A percentile compares a stretch with the other conserved stretches of the same genome.
Conservation (phyloP, 1,140 invertebrate genomes). For the Pseudomyrmex gracilis region DNA sequence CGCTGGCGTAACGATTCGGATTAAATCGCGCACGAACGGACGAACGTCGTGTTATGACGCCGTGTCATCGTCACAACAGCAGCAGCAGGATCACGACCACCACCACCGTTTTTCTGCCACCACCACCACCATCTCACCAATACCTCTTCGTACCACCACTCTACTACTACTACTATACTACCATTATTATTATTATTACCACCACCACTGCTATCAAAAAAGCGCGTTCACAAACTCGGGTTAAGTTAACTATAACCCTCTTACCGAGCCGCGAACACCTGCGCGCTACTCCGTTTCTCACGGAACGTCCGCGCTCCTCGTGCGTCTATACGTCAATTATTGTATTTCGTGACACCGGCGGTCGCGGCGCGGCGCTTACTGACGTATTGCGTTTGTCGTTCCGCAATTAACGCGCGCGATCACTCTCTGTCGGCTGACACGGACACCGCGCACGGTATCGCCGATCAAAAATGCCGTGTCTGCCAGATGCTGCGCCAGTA, state of each 20-base stretch:
- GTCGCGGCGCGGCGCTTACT: conserved; percentile 24
- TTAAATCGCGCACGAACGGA: conserved; percentile 76
- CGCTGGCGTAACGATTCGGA: conserved; percentile 67
- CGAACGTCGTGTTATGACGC: conserved; percentile 78
- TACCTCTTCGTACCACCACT: conserved; percentile 45
- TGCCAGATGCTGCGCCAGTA: conserved; percentile 73
- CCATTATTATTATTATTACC: conserved; percentile 47
- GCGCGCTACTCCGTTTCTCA: conserved; percentile 69
- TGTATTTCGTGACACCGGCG: conserved; percentile 36
- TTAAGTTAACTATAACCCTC: conserved; percentile 78
- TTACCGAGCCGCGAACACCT: conserved; percentile 75
- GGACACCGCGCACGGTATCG: conserved; percentile 27
- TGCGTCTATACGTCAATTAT: conserved; percentile 44
- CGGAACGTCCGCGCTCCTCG: conserved; percentile 60
- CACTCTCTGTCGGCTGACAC: conserved; percentile 65
- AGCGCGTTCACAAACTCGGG: conserved; percentile 74
- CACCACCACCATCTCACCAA: conserved; percentile 28
- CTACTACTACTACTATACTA: conserved; percentile 49
- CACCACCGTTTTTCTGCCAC: conserved; percentile 43
- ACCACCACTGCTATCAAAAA: conserved; percentile 37
- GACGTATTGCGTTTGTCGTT: conserved; percentile 32
- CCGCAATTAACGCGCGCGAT: conserved; percentile 24
- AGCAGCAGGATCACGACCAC: conserved; percentile 71
- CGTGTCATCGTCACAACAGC: conserved; percentile 78
- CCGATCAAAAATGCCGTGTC: conserved; percentile 66